Conservation (phyloP, 2,113 vertebrate species). For the Psammodynastes pulverulentus region DNA sequence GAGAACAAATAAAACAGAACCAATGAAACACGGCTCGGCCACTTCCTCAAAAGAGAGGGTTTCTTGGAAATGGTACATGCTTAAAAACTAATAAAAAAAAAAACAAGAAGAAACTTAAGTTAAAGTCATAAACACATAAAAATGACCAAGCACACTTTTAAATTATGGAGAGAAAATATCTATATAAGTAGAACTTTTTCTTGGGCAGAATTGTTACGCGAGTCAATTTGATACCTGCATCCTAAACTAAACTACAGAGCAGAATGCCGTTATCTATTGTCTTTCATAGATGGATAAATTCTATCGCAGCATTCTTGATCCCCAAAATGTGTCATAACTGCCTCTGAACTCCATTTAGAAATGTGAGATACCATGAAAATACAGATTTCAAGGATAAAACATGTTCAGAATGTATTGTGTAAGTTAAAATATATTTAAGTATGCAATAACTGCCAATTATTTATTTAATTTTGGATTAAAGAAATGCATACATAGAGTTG, state of each 20-base stretch:
- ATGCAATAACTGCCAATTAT: background rate
- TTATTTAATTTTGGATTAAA: background rate
- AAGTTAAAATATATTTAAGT: background rate
- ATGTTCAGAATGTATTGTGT: background rate
- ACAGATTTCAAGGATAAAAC: background rate
- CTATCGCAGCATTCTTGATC: background rate
- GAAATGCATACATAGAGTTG: background rate
- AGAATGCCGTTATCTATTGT: background rate
- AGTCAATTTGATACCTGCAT: background rate
- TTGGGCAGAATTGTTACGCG: background rate
- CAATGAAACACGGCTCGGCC: slow-evolving; percentile 23
- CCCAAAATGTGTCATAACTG: background rate
- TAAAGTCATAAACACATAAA: too few species aligned
- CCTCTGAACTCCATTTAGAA: background rate
- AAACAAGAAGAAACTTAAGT: background rate
- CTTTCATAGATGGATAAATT: background rate
- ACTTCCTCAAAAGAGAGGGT: slow-evolving; percentile 5
- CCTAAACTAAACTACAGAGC: background rate
- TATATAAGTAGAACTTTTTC: background rate
- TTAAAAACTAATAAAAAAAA: too few species aligned
- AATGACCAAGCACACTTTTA: background rate
- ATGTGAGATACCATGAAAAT: background rate
- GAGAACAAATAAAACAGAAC: slow-evolving; percentile 33
- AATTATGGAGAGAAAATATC: background rate
- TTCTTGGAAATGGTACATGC: slow-evolving; percentile 10